Evolutionary conservation across 2,888 invertebrate genomes (phyloP).

Genomic region (Diaphora mendica): DNA sequence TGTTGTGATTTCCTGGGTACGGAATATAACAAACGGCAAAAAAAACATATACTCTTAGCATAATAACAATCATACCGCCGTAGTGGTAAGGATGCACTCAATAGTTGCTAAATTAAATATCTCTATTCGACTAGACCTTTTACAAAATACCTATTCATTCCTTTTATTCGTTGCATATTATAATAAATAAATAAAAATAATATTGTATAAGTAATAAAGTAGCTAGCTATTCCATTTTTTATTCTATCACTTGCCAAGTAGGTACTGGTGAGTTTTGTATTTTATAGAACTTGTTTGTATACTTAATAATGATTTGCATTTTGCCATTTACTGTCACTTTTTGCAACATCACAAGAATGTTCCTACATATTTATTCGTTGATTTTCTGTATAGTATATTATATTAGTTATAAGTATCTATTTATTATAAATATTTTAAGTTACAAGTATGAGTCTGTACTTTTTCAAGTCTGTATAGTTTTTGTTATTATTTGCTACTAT

Average conservation of each 20-base stretch:
- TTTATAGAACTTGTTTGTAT: constrained; percentile 54
- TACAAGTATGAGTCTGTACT: constrained; percentile 60
- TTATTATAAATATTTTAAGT: constrained; percentile 74
- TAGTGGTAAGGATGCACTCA: constrained; percentile 52
- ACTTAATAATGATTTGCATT: constrained; percentile 58
- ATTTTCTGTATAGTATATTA: constrained; percentile 60
- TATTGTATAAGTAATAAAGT: constrained; percentile 36
- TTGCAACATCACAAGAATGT: constrained; percentile 71
- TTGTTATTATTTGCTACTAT: constrained; percentile 81
- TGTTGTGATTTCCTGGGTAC: constrained; percentile 41
- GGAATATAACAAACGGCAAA: constrained; percentile 28
- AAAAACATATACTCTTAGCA: constrained; percentile 38
- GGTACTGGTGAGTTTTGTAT: constrained; percentile 52
- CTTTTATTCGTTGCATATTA: constrained; percentile 44
- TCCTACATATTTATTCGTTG: constrained; percentile 72
- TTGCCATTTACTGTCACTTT: constrained; percentile 41
- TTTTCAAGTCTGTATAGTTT: constrained; percentile 78
- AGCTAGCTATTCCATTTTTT: constrained; percentile 63
- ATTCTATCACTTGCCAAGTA: constrained; percentile 71
- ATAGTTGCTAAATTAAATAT: constrained; percentile 38
- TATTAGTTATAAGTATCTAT: constrained; percentile 71
- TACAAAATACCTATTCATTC: constrained; percentile 51
- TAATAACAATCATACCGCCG: constrained; percentile 41
- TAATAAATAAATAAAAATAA: constrained; percentile 29
- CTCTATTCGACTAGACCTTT: constrained; percentile 33